Percentiles rank a stretch among this genome's conserved stretches.
phyloP scores from a whole-genome alignment of 2,888 invertebrate species.

The Sisyra nigra region DNA sequence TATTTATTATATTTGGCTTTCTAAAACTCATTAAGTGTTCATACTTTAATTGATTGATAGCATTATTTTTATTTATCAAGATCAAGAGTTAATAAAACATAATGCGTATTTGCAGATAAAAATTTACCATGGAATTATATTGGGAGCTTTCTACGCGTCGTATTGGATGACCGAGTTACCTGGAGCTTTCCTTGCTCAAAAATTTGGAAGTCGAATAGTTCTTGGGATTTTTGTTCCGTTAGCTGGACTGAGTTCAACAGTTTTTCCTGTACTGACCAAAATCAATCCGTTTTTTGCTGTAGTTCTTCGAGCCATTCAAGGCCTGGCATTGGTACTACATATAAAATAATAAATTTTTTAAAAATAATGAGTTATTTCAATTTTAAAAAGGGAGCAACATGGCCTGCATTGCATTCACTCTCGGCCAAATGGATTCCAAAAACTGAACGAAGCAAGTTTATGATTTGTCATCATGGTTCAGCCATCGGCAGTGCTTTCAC shows the following conservation, averaged over 20 bases:
- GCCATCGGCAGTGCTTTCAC: conserved; percentile 31
- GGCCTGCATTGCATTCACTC: conserved; percentile 26
- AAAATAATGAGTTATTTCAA: conserved; percentile 4
- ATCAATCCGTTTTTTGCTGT: conserved; percentile 20
- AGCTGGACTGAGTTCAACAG: conserved; percentile 24
- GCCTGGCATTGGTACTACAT: conserved; percentile 28
- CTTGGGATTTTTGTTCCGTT: conserved; percentile 24
- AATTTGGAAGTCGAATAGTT: conserved; percentile 25
- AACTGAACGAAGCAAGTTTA: conserved; percentile 22
- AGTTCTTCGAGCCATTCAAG: conserved; percentile 25
- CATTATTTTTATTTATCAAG: too few relatives aligned
- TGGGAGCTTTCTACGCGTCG: conserved; percentile 28
- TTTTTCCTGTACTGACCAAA: conserved; percentile 24
- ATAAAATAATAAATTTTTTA: too few relatives aligned
- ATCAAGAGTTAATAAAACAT: too few relatives aligned
- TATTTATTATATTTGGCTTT: too few relatives aligned
- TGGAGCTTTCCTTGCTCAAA: conserved; percentile 25
- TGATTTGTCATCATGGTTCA: conserved; percentile 16
- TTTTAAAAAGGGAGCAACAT: conserved; percentile 17
- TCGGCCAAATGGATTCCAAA: conserved; percentile 22
- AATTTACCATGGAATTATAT: conserved; percentile 18
- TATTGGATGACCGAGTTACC: conserved; percentile 28
- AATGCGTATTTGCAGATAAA: background rate
- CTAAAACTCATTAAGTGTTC: too few relatives aligned
- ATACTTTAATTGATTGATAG: too few relatives aligned